These are phyloP conservation scores for Marasmarcha lunaedactyla DNA, from an alignment of 2,888 invertebrate species.

Conservation along the genomic window DNA sequence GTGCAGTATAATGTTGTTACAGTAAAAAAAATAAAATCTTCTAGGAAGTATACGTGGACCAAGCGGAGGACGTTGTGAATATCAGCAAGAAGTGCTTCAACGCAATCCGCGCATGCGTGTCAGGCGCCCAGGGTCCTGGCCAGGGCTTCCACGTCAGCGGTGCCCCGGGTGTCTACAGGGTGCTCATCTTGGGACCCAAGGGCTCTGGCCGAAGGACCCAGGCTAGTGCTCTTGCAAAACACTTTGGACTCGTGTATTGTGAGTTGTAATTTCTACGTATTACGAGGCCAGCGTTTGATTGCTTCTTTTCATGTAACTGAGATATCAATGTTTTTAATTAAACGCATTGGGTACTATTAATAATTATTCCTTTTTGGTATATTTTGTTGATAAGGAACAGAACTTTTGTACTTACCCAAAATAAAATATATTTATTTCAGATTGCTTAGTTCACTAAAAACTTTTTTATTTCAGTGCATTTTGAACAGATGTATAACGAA, in stretches of 20 bases:
- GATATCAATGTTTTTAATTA: no score
- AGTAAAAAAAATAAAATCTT: no score
- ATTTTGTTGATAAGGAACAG: no score
- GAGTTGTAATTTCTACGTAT: constrained; percentile 15
- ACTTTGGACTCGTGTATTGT: constrained; percentile 62
- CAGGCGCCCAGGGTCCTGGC: constrained; percentile 37
- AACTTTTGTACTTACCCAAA: no score
- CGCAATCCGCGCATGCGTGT: constrained; percentile 36
- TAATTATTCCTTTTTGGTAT: no score
- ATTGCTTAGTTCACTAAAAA: no score
- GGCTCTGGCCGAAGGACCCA: constrained; percentile 71
- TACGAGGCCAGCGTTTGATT: no score
- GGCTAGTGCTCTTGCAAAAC: constrained; percentile 55
- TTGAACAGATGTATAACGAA: constrained; percentile 62
- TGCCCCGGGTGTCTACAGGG: constrained; percentile 68
- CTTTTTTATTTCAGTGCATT: constrained; percentile 55
- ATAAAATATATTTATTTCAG: no score
- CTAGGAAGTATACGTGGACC: no score
- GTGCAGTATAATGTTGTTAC: no score
- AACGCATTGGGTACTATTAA: no score
- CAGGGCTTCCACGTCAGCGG: constrained; percentile 39
- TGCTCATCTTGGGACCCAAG: constrained; percentile 70
- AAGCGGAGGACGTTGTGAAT: background rate
- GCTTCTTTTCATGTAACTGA: no score
- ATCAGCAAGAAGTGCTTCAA: constrained; percentile 40